Evolutionary conservation across 2,113 vertebrate genomes (phyloP).

Genomic region (Strix uralensis): DNA sequence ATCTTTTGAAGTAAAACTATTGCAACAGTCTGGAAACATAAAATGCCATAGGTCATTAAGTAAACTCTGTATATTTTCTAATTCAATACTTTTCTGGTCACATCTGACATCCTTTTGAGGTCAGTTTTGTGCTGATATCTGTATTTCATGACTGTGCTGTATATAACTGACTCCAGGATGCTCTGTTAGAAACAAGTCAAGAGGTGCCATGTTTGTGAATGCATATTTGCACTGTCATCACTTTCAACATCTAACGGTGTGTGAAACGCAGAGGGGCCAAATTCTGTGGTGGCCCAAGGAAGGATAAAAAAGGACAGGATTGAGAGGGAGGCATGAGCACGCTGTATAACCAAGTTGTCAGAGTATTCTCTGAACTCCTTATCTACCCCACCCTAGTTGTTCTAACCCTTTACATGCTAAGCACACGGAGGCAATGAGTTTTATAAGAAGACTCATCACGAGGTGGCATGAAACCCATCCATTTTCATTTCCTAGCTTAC

Average conservation of each 20-base stretch:
- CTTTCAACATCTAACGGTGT: accelerated
- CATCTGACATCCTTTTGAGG: background rate
- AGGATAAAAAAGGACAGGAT: background rate
- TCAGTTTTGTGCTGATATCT: background rate
- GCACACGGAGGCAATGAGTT: background rate
- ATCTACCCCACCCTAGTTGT: background rate
- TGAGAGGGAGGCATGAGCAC: background rate
- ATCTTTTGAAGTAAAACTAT: background rate
- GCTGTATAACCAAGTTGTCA: background rate
- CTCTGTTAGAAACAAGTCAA: background rate
- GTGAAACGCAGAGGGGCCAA: background rate
- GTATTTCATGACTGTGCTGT: background rate
- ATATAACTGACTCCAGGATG: background rate
- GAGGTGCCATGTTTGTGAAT: accelerated
- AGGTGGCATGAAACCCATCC: background rate
- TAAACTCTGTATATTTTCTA: background rate
- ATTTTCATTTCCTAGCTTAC: background rate
- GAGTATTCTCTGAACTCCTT: background rate
- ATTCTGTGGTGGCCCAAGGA: background rate
- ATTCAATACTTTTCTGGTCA: background rate
- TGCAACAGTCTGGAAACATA: background rate
- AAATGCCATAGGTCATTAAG: background rate
- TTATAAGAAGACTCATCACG: background rate
- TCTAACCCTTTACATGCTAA: background rate
- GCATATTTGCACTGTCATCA: background rate